Conservation (phyloP, 2,888 invertebrate species). For the Pristionchus fissidentatus region DNA sequence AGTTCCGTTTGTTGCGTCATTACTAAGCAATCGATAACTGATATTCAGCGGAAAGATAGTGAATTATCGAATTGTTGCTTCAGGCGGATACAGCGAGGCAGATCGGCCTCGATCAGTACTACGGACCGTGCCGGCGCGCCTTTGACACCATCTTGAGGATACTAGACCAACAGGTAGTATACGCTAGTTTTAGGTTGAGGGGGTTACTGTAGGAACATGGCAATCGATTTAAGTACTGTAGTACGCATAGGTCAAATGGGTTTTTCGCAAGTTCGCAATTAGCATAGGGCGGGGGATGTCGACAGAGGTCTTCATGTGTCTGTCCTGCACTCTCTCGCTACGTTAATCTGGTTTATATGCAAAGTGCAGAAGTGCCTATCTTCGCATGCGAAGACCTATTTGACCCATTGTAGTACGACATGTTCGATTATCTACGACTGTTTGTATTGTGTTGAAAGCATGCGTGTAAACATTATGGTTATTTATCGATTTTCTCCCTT, state of each 20-base stretch:
- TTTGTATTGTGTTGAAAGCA: no score
- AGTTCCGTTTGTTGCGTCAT: conserved; percentile 81
- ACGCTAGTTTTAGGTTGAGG: neutral
- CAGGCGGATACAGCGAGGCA: conserved; percentile 77
- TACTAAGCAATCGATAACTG: neutral
- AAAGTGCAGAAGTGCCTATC: no score
- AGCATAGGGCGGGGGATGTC: neutral
- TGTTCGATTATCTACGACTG: neutral
- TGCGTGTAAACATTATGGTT: neutral
- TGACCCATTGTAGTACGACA: neutral
- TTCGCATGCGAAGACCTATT: no score
- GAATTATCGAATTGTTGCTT: neutral
- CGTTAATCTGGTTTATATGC: no score
- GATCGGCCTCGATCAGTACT: conserved; percentile 96
- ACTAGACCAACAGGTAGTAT: conserved; percentile 91
- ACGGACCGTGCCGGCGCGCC: conserved; percentile 93
- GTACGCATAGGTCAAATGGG: neutral
- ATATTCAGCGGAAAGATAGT: neutral
- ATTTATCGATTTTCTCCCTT: conserved; percentile 1
- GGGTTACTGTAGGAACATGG: neutral
- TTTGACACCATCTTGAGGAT: conserved; percentile 95
- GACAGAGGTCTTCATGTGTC: no score
- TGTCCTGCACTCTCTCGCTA: no score
- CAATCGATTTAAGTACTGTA: neutral
- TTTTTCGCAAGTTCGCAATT: neutral